These are phyloP conservation scores for Notiomystis cincta DNA, from an alignment of 2,113 vertebrate genomes.

Conservation along the genomic window DNA sequence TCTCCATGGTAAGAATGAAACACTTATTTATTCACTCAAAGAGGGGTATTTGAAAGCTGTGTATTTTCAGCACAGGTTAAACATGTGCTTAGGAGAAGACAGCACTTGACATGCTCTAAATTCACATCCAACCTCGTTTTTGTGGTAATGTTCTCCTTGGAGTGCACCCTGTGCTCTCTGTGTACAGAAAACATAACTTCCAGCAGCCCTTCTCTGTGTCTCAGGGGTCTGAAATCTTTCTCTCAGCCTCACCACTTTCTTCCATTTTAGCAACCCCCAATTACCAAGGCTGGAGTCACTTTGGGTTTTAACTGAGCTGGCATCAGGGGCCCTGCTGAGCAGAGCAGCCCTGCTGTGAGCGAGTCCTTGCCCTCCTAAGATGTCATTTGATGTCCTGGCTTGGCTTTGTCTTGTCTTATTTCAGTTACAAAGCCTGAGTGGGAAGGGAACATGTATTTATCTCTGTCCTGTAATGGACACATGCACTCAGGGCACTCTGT, in stretches of 20 bases:
- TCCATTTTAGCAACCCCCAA: background rate
- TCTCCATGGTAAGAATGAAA: background rate
- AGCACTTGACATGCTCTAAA: background rate
- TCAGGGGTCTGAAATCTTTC: background rate
- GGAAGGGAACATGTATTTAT: conserved; percentile 37
- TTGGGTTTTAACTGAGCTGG: background rate
- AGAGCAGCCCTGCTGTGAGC: background rate
- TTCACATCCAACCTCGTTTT: background rate
- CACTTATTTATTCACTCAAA: background rate
- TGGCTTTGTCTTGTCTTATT: conserved; percentile 22
- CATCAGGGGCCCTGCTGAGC: background rate
- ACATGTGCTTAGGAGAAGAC: background rate
- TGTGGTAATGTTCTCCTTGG: background rate
- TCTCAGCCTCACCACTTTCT: background rate
- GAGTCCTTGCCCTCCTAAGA: background rate
- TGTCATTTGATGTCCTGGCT: conserved; percentile 10
- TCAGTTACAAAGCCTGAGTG: background rate
- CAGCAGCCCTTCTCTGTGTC: background rate
- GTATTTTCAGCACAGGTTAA: background rate
- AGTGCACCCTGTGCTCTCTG: background rate
- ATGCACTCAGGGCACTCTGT: background rate
- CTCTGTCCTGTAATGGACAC: background rate
- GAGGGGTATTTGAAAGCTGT: background rate
- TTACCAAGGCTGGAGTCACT: background rate
- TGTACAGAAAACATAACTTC: background rate